Evolutionary conservation across 1,140 invertebrate genomes (phyloP), one percentile per base, ranked within the genome.

Genomic region (Ephestia elutella): DNA sequence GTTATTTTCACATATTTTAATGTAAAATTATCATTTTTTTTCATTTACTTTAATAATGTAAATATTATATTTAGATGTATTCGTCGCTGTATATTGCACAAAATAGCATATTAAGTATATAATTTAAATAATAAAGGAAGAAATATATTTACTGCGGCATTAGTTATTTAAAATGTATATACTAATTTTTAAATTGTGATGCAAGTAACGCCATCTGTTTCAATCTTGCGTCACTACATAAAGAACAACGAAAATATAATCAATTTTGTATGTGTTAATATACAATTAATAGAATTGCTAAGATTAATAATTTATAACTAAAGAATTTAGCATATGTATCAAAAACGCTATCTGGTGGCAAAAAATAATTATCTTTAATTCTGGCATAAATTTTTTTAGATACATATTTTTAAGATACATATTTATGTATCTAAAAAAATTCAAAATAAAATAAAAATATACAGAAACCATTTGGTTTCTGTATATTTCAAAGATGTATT

Each of bases 1-100:
- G 80, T 82, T 81, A 82, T 71, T 70, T 70, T 68, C 65, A 59
- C 59, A 44, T 32, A 32, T 32, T 32, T 61, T 57, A 65, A 56
- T 44, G 55, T 60, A 59, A 56, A 57, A 51, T 65, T 44, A 61
- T 62, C 54, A 49, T 51, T 60, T 54, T 62, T 63, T 17, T 60
- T 54, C 15, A 57, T 53, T 56, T 56, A 59, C 35, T 59, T 55
- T 54, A 25, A 62, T 57, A 65, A 60, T 60, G 20, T 65, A 63
- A 35, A 50, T 56, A 59, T 59, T 51, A 57, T 63, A 65, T 59
- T 55, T 65, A 62, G 56, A 63, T 32, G n/a, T 65, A 55, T 63
- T 59, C 21, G 51, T 61, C 15, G 60, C 60, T 65, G 59, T 69
- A 60, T 57, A 65, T 69, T 69, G 58, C 63, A 63, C 38, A 44